A percentile compares a stretch with the other conserved stretches of the same genome.
These are phyloP conservation scores for Pelecanus crispus DNA, from an alignment of 2,113 vertebrate genomes.

Conservation along the genomic window DNA sequence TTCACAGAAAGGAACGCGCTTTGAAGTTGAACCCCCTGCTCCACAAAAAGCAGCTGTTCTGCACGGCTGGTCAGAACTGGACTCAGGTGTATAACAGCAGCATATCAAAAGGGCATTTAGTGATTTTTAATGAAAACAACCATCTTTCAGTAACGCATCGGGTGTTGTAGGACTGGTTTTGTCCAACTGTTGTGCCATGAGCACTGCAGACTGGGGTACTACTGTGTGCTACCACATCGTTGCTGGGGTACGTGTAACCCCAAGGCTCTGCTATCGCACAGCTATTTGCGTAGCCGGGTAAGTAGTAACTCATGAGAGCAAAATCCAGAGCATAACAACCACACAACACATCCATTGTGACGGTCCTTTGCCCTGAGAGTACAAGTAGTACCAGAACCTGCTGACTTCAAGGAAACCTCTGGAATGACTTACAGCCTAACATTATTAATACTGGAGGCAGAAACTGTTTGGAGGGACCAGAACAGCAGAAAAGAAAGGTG, in stretches of 20 bases:
- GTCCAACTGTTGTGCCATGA: accelerated
- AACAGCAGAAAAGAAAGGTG: neutral
- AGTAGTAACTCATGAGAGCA: neutral
- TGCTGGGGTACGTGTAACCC: neutral
- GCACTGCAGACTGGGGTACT: accelerated
- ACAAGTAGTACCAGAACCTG: neutral
- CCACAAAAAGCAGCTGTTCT: neutral
- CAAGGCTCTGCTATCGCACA: too few relatives aligned
- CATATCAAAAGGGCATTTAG: neutral
- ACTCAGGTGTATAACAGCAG: accelerated
- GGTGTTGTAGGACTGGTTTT: neutral
- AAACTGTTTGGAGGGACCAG: neutral
- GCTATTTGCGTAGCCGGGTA: neutral
- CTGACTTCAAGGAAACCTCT: neutral
- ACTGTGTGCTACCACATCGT: accelerated
- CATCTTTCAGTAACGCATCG: accelerated
- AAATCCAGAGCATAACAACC: neutral
- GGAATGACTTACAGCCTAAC: neutral
- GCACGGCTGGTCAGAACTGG: neutral
- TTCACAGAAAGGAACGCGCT: neutral
- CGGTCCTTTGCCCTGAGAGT: accelerated
- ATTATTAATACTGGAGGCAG: neutral
- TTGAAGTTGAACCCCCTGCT: neutral
- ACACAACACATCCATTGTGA: neutral
- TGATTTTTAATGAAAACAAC: neutral